phyloP scores from a whole-genome alignment of 2,888 invertebrate genomes.

The Acleris emargana region DNA sequence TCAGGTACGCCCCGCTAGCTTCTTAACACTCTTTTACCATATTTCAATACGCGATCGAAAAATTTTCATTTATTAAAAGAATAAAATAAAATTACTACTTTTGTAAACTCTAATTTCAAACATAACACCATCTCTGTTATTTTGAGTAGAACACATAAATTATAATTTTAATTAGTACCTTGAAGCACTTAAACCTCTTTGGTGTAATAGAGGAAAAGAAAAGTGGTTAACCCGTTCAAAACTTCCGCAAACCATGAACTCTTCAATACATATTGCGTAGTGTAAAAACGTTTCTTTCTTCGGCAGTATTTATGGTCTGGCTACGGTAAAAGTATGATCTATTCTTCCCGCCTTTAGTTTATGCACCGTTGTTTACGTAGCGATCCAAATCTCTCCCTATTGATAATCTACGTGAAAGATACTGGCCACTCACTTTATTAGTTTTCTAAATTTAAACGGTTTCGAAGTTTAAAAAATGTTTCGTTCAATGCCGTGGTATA shows the following conservation, averaged over 20 bases:
- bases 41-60: no score
- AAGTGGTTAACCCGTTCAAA: constrained; percentile 2
- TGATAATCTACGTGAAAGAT: constrained; percentile 37
- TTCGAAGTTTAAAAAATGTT: not conserved
- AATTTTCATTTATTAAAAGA: no score
- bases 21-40: no score
- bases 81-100: no score
- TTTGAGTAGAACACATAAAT: no score
- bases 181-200: no score
- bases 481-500: no score
- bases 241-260: not conserved
- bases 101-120: no score
- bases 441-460: constrained; percentile 31
- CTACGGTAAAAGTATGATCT: constrained; percentile 30
- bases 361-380: constrained; percentile 28
- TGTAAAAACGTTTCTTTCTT: not conserved
- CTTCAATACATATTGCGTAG: constrained; percentile 1
- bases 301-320: constrained; percentile 17
- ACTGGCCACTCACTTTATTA: constrained; percentile 32
- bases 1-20: no score
- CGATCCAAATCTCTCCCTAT: constrained; percentile 33
- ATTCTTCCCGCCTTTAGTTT: constrained; percentile 27
- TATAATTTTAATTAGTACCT: no score
- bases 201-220: not conserved
- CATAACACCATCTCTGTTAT: no score